Percentiles rank a stretch among this genome's conserved stretches.
Evolutionary conservation across 2,113 vertebrate species (phyloP).

Genomic region (Cavia aperea): DNA sequence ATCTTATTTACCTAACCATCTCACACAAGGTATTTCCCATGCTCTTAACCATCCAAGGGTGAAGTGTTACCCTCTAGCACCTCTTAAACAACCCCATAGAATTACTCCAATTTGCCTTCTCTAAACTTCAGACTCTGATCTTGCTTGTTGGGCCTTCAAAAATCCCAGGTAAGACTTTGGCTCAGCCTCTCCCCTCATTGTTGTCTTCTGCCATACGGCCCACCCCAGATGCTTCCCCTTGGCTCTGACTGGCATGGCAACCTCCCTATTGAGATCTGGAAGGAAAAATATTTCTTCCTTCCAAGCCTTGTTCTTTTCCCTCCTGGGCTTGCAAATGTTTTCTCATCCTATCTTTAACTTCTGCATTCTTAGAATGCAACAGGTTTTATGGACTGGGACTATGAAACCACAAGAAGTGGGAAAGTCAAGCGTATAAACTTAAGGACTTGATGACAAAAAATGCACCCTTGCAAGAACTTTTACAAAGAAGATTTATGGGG

Average conservation of each 20-base stretch:
- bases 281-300: not conserved
- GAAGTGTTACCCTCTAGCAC: too few relatives aligned
- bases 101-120: too few relatives aligned
- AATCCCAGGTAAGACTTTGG: not conserved
- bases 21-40: not conserved
- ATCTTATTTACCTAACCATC: not conserved
- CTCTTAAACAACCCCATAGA: too few relatives aligned
- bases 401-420: not conserved
- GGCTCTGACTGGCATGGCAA: not conserved
- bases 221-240: too few relatives aligned
- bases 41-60: not conserved
- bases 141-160: too few relatives aligned
- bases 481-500: not conserved
- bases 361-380: not conserved
- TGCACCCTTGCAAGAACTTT: not conserved
- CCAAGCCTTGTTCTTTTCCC: not conserved
- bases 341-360: not conserved
- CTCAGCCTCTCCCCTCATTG: not conserved
- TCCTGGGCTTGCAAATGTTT: not conserved
- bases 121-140: too few relatives aligned
- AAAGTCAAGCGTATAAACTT: not conserved
- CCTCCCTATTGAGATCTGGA: not conserved
- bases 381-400: not conserved
- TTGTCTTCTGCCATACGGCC: not conserved
- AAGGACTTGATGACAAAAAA: not conserved